phyloP scores from a whole-genome alignment of 23 tunicate species.

The Diplosoma virens region DNA sequence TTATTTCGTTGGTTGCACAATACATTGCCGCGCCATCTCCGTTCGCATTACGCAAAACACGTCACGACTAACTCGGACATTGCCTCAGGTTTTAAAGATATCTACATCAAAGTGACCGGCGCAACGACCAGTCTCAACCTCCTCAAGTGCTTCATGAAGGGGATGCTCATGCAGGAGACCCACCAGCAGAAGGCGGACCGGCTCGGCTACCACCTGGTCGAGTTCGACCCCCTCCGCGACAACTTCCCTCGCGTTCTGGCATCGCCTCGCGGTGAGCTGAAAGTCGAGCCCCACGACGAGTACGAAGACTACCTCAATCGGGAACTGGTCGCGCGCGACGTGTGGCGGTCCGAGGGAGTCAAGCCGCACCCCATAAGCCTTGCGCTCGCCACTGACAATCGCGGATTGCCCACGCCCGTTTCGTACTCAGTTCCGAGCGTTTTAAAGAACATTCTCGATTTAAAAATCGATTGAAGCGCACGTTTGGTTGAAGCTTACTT shows the following conservation, averaged over 20 bases:
- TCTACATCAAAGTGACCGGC: slow-evolving; percentile 70
- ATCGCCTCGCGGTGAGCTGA: slow-evolving; percentile 67
- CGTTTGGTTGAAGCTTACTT: too few relatives aligned
- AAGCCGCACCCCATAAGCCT: neutral
- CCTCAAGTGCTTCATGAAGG: slow-evolving; percentile 78
- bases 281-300: slow-evolving; percentile 56
- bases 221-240: slow-evolving; percentile 54
- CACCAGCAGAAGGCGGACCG: slow-evolving; percentile 84
- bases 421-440: slow-evolving; percentile 18
- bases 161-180: slow-evolving; percentile 64
- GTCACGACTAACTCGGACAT: too few relatives aligned
- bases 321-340: slow-evolving; percentile 53
- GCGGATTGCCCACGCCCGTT: slow-evolving; percentile 58
- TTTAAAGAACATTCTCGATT: slow-evolving; percentile 22
- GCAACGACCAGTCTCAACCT: slow-evolving; percentile 70
- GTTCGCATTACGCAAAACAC: too few relatives aligned
- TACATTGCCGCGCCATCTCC: too few relatives aligned
- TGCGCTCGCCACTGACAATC: slow-evolving; percentile 10
- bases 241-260: slow-evolving; percentile 82
- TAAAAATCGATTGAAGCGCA: slow-evolving; percentile 33
- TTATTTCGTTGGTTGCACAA: too few relatives aligned
- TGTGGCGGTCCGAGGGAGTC: slow-evolving; percentile 29
- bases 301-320: slow-evolving; percentile 62
- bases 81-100: slow-evolving; percentile 86
- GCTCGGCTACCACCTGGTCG: slow-evolving; percentile 84